Evolutionary conservation across 2,113 vertebrate species (phyloP).

Genomic region (Enhydra lutris): DNA sequence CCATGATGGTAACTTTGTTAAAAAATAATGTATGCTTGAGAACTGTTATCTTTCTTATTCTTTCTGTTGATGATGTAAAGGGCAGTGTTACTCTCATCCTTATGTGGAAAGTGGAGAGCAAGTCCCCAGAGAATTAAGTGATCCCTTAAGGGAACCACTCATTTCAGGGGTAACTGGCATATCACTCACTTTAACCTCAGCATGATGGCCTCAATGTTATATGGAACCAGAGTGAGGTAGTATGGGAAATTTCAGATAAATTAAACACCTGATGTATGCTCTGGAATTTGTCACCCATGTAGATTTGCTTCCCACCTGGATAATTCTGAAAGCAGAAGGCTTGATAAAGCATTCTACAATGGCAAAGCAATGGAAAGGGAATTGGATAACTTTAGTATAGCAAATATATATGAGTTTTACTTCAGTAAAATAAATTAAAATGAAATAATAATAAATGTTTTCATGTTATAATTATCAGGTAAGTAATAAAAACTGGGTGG

Average conservation of each 20-base stretch:
- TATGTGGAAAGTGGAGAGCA: background rate
- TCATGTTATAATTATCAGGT: background rate
- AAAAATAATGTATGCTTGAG: background rate
- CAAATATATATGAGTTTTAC: background rate
- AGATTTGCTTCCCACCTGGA: background rate
- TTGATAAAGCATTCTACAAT: background rate
- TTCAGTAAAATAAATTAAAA: background rate
- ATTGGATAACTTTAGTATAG: background rate
- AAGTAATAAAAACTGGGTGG: background rate
- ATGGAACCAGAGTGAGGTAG: background rate
- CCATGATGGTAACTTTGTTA: background rate
- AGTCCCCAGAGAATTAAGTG: background rate
- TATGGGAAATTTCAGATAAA: background rate
- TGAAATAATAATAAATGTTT: background rate
- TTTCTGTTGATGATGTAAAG: background rate
- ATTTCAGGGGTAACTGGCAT: background rate
- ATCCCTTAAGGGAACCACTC: background rate
- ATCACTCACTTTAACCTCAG: background rate
- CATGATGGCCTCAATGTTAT: background rate
- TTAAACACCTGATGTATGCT: background rate
- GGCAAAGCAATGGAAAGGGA: background rate
- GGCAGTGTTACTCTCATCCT: background rate
- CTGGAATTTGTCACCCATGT: background rate
- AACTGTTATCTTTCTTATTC: background rate
- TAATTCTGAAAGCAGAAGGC: background rate